A percentile compares a stretch with the other conserved stretches of the same genome.
These are phyloP conservation scores for Bothrops jararaca DNA, from an alignment of 2,113 vertebrate species.

Conservation along the genomic window DNA sequence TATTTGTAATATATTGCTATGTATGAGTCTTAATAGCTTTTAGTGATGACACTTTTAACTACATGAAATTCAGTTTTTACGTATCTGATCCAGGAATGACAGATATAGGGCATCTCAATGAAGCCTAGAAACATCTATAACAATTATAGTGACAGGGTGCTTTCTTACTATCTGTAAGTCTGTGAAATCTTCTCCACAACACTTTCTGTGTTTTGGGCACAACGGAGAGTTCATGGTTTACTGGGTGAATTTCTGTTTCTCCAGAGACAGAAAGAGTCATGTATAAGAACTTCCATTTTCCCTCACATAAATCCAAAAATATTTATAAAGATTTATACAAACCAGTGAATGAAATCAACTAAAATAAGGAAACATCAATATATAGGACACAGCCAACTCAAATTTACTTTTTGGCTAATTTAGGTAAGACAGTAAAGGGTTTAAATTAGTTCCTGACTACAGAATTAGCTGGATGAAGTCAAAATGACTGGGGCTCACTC, in stretches of 20 bases:
- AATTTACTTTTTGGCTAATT: background rate
- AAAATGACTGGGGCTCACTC: background rate
- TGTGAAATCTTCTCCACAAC: constrained; percentile 66
- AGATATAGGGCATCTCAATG: background rate
- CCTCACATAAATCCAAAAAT: background rate
- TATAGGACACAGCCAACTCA: background rate
- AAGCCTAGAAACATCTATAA: background rate
- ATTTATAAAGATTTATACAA: background rate
- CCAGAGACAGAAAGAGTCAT: background rate
- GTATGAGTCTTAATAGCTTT: background rate
- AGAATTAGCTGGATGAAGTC: background rate
- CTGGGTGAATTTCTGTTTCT: constrained; percentile 24
- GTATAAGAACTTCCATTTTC: background rate
- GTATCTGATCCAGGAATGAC: background rate
- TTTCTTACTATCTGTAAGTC: constrained; percentile 62
- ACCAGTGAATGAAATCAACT: background rate
- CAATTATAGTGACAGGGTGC: background rate
- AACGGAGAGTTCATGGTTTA: background rate
- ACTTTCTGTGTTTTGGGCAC: constrained; percentile 57
- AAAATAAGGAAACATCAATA: background rate
- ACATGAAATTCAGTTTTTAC: background rate
- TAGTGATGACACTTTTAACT: background rate
- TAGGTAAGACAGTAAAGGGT: background rate
- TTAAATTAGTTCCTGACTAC: background rate
- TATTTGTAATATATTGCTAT: background rate